Percentiles rank a stretch among this genome's conserved stretches.
These are phyloP conservation scores for Petrophora chlorosata DNA, from an alignment of 2,888 invertebrate genomes.

Conservation along the genomic window DNA sequence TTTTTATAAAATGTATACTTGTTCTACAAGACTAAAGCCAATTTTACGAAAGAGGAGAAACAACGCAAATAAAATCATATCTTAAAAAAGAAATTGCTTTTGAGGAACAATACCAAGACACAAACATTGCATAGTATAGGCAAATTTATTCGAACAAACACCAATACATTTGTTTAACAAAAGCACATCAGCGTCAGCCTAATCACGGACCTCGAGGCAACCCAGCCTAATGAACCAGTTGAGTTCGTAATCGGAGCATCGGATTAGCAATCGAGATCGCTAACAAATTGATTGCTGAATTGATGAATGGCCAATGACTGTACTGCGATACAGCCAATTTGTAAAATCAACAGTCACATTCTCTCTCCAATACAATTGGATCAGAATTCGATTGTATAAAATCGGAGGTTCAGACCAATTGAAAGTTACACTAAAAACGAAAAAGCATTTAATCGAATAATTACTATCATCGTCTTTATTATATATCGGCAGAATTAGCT, in stretches of 20 bases:
- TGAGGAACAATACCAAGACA: too few relatives aligned
- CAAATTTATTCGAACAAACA: slow-evolving; percentile 2
- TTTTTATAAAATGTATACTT: too few relatives aligned
- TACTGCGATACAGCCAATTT: slow-evolving; percentile 12
- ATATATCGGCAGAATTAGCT: too few relatives aligned
- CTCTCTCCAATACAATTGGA: slow-evolving; percentile 7
- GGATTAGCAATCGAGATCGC: slow-evolving; percentile 35
- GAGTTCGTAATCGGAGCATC: slow-evolving; percentile 28
- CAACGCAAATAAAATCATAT: too few relatives aligned
- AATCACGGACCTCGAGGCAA: slow-evolving; percentile 19
- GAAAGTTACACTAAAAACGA: too few relatives aligned
- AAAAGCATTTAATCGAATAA: too few relatives aligned
- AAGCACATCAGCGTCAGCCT: slow-evolving; percentile 36
- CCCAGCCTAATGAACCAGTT: slow-evolving; percentile 21
- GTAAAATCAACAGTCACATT: slow-evolving; percentile 23
- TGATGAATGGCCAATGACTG: slow-evolving; percentile 36
- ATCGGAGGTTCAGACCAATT: too few relatives aligned
- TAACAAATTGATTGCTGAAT: slow-evolving; percentile 41
- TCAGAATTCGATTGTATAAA: background rate
- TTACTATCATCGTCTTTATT: too few relatives aligned
- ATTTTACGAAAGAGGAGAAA: too few relatives aligned
- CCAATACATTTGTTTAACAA: slow-evolving; percentile 26
- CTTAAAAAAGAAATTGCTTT: too few relatives aligned
- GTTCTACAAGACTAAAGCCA: too few relatives aligned
- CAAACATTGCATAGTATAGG: background rate